Base-by-base conservation (phyloP, 2,888 invertebrate species). In the Caenorhabditis sp. region DNA sequence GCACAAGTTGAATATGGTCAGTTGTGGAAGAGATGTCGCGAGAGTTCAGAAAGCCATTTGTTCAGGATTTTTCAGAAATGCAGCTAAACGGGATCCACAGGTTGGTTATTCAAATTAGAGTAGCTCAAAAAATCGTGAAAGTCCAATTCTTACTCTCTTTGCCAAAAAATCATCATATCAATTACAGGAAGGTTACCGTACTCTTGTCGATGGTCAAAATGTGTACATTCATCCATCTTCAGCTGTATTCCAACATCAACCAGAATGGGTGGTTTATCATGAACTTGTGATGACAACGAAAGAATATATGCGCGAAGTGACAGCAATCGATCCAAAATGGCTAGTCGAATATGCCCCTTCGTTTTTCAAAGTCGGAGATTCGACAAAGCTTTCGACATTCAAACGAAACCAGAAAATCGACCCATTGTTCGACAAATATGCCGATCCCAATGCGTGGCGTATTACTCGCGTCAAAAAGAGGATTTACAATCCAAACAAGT, bases 191-290 rank as follows among this genome's bases (percentile, higher is more conserved):
- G 91, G 92, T 1, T 99, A 99, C 89, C 91, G 97, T 63, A 99
- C 99, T 0, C 90, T 99, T 8, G 97, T 97, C 0, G 99, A 99
- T 89, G 94, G 95, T 78, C 97, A 96, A 89, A 87, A 84, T 26
- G 97, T 99, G 17, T 99, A 99, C 89, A 97, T 99, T 86, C 99
- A 99, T 90, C 99, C 99, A 0, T 96, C 96, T 0, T 95, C 95
- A 88, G 94, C 97, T 0, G 91, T 99, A 8, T 99, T 99, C 89
- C 97, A 99, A 89, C 91, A 97, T 65, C 97, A 99, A 88, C 99
- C 99, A 0, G 97, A 99, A 89, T 99, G 97, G 97, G 96, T 99
- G 0, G 94, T 99, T 77, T 99, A 99, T 88, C 97, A 99, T 88
- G 99, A 99, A 89, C 90, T 99, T 79, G 97, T 99, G 2, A 94